These are phyloP conservation scores for Dicyrtomina minuta DNA, from an alignment of 2,888 invertebrate genomes.

Conservation along the genomic window DNA sequence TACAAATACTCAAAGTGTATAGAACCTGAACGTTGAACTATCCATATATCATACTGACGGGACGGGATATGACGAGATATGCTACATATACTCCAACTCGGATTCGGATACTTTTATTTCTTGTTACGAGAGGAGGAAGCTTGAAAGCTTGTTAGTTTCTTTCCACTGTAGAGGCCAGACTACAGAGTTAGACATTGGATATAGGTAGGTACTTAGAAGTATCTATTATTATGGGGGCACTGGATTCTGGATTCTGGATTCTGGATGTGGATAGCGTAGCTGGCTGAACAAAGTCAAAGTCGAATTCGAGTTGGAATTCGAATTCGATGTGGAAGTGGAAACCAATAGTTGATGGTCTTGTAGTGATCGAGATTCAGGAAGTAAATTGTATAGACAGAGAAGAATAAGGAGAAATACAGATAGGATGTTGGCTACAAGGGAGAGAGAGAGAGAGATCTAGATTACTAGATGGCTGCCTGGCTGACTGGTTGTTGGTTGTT, in stretches of 20 bases:
- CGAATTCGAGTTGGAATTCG: neutral
- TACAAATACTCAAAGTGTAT: neutral
- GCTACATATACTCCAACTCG: too few species aligned
- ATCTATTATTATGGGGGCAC: too few species aligned
- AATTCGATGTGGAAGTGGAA: neutral
- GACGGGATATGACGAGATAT: too few species aligned
- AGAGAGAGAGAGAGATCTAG: neutral
- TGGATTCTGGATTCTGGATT: too few species aligned
- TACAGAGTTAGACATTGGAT: too few species aligned
- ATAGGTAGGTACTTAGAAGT: neutral
- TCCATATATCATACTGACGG: neutral
- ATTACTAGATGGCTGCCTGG: neutral
- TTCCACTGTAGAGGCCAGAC: neutral
- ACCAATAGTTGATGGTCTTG: neutral
- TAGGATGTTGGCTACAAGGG: neutral
- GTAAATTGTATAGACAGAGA: conserved; percentile 9
- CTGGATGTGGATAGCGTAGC: too few species aligned
- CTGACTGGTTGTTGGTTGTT: too few species aligned
- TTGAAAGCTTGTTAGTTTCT: too few species aligned
- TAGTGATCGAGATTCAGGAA: neutral
- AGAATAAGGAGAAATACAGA: too few species aligned
- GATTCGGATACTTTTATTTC: too few species aligned
- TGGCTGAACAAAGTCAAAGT: too few species aligned
- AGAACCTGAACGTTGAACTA: neutral
- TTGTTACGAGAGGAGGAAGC: too few species aligned